These are phyloP conservation scores for Dendropsophus ebraccatus DNA, from an alignment of 2,113 vertebrate species.

Conservation along the genomic window DNA sequence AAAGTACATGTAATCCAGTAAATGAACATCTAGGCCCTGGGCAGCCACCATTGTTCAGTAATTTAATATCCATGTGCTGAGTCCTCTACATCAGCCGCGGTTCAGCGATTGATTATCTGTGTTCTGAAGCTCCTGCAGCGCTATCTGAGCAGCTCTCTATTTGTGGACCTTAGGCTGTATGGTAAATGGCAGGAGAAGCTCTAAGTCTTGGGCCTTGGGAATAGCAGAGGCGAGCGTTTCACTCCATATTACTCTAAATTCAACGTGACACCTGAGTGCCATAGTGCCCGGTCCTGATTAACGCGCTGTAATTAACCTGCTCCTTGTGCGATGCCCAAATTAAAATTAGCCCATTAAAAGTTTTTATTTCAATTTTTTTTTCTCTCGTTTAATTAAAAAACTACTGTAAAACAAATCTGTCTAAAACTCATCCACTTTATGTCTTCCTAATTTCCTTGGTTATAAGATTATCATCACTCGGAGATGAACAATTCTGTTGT, in stretches of 20 bases:
- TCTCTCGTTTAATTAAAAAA: conserved; percentile 11
- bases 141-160: conserved; percentile 15
- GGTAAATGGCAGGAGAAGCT: conserved; percentile 23
- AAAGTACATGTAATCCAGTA: conserved; percentile 30
- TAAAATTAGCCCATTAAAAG: conserved; percentile 50
- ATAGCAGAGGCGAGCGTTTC: conserved; percentile 24
- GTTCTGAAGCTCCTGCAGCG: background rate
- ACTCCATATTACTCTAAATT: conserved; percentile 48
- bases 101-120: conserved; percentile 34
- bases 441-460: conserved; percentile 9
- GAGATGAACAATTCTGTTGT: conserved; percentile 7
- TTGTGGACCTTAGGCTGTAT: conserved; percentile 10
- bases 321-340: conserved; percentile 39
- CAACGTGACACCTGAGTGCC: conserved; percentile 53
- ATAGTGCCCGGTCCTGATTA: conserved; percentile 52
- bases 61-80: conserved; percentile 27
- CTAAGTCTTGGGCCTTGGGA: conserved; percentile 7
- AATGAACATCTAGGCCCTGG: conserved; percentile 21
- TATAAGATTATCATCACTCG: conserved; percentile 26
- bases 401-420: conserved; percentile 26
- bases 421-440: conserved; percentile 27
- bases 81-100: background rate
- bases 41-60: conserved; percentile 25
- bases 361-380: conserved; percentile 17
- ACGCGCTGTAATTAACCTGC: conserved; percentile 53